Evolutionary conservation across 2,797 vertebrate genomes (phyloP).

Genomic region (Rallus crepitans): DNA sequence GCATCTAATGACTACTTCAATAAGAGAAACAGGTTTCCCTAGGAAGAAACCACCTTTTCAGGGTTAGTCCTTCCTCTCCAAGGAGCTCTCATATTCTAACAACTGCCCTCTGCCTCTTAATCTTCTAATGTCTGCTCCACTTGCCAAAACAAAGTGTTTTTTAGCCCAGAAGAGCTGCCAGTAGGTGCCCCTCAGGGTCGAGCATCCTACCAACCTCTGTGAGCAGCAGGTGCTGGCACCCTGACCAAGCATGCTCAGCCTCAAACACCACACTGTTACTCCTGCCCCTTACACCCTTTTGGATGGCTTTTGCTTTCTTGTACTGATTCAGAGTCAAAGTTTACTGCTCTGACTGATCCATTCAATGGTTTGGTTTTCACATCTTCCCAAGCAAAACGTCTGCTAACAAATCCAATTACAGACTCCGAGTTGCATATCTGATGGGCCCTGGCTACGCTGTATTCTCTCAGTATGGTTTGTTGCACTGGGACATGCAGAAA

Average conservation of each 20-base stretch:
- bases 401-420: not conserved
- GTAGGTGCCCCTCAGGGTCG: accelerated
- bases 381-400: not conserved
- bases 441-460: not conserved
- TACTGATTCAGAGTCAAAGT: not conserved
- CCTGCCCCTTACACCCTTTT: not conserved
- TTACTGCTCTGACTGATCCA: accelerated
- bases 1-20: not conserved
- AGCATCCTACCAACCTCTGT: accelerated
- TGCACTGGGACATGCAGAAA: not conserved
- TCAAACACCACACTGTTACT: not conserved
- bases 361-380: not conserved
- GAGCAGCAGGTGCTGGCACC: not conserved
- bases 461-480: not conserved
- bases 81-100: not conserved
- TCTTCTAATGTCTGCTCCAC: not conserved
- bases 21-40: not conserved
- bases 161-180: not conserved
- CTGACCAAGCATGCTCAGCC: not conserved
- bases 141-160: not conserved
- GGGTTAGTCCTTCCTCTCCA: not conserved
- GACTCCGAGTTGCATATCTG: not conserved
- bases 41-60: not conserved
- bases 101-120: not conserved
- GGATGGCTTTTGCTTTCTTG: not conserved